These are phyloP conservation scores for Liparis tanakae DNA, from an alignment of 2,797 vertebrate genomes.

Conservation along the genomic window DNA sequence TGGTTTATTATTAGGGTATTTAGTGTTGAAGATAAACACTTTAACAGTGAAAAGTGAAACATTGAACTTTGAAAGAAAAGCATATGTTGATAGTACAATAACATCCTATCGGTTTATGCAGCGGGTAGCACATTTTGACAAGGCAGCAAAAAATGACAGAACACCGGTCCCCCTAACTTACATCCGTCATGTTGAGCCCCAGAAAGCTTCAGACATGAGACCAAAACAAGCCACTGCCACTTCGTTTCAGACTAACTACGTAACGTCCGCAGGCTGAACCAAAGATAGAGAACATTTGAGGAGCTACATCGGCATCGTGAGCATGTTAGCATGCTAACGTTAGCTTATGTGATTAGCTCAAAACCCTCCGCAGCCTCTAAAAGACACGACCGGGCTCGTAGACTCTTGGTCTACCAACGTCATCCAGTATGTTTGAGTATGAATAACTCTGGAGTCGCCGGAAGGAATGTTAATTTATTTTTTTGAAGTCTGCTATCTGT, in stretches of 20 bases:
- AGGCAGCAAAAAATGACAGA: no score
- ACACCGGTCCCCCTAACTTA: not conserved
- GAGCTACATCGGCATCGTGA: not conserved
- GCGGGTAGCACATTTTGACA: no score
- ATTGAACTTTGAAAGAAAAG: no score
- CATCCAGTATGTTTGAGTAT: not conserved
- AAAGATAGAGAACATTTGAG: not conserved
- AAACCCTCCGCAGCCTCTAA: not conserved
- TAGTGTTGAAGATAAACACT: no score
- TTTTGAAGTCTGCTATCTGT: not conserved
- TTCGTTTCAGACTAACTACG: not conserved
- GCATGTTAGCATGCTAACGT: not conserved
- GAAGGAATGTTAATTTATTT: not conserved
- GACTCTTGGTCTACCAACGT: not conserved
- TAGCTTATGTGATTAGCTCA: not conserved
- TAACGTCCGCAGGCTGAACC: not conserved
- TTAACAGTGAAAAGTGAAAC: no score
- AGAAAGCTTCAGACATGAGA: not conserved
- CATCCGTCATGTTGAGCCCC: not conserved
- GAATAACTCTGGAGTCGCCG: not conserved
- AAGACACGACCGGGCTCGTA: not conserved
- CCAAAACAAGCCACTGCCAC: not conserved
- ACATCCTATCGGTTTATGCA: no score
- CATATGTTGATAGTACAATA: no score
- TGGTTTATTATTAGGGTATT: no score